Evolutionary conservation across 2,797 vertebrate species (phyloP).

Genomic region (Eulemur coronatus): DNA sequence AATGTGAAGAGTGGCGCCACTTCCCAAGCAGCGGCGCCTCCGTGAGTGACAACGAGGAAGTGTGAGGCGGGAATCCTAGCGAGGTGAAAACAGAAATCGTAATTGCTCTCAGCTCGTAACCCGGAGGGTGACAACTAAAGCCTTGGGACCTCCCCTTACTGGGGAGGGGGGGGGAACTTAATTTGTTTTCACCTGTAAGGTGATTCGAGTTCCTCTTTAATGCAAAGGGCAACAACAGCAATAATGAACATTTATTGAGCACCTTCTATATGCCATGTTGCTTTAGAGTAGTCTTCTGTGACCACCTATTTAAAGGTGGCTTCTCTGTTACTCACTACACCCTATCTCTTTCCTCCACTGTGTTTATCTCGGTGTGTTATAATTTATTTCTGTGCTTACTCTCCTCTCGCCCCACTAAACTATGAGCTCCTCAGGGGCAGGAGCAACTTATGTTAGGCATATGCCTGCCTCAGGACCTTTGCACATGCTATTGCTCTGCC

Average conservation of each 20-base stretch:
- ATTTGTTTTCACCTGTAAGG: neutral
- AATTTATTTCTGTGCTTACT: too few species aligned
- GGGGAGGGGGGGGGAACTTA: neutral
- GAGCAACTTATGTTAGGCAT: neutral
- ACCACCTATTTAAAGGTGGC: neutral
- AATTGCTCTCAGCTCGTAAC: neutral
- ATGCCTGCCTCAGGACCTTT: neutral
- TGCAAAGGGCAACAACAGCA: neutral
- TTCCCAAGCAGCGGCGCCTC: neutral
- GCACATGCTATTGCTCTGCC: neutral
- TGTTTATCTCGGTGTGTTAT: neutral
- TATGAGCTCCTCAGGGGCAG: neutral
- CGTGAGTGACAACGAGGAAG: accelerated
- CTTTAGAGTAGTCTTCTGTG: neutral
- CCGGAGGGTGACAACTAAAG: accelerated
- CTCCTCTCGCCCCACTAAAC: too few species aligned
- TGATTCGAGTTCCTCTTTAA: neutral
- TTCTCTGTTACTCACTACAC: neutral
- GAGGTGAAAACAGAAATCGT: neutral
- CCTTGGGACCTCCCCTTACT: neutral
- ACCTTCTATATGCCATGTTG: neutral
- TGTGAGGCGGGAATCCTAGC: neutral
- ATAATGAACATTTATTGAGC: neutral
- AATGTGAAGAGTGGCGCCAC: neutral
- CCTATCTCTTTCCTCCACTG: neutral